Evolutionary conservation across 2,797 vertebrate genomes (phyloP).

Genomic region (Pipistrellus kuhlii): DNA sequence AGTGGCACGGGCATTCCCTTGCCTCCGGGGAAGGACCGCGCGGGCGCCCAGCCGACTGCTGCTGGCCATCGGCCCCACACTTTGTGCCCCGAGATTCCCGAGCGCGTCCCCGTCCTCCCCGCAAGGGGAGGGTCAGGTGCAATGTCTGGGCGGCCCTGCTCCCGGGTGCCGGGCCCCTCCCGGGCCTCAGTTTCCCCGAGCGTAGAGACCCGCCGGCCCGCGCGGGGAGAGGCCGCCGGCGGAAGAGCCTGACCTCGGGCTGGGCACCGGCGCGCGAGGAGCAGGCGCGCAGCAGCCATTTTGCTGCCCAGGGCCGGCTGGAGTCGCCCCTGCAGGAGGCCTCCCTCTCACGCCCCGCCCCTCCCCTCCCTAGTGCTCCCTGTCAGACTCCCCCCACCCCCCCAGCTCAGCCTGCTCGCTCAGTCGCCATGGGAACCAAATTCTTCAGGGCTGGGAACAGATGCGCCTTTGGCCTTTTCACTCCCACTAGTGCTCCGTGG

Average conservation of each 20-base stretch:
- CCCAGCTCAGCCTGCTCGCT: conserved; percentile 67
- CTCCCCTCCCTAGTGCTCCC: conserved; percentile 54
- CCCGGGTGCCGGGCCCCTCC: not conserved
- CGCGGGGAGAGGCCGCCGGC: not conserved
- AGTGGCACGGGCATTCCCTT: not conserved
- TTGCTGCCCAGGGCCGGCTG: conserved; percentile 48
- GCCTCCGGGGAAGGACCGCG: not conserved
- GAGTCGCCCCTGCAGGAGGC: conserved; percentile 60
- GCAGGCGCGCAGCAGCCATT: conserved; percentile 72
- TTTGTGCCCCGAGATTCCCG: not conserved
- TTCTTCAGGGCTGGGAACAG: conserved; percentile 81
- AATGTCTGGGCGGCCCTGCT: not conserved
- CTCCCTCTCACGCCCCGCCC: conserved; percentile 64
- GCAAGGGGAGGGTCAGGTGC: conserved; percentile 18
- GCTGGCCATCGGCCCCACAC: not conserved
- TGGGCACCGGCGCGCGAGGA: conserved; percentile 20
- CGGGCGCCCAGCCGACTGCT: not conserved
- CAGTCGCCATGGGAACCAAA: conserved; percentile 85
- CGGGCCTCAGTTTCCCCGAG: conserved; percentile 47
- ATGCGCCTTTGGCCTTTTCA: conserved; percentile 74
- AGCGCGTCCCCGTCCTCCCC: not conserved
- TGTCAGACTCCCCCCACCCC: conserved; percentile 65
- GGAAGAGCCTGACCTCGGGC: not conserved
- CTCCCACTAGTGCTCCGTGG: not conserved
- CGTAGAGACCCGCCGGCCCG: not conserved